Base-by-base conservation (phyloP, 2,888 invertebrate genomes). In the Gymnosoma rotundatum region DNA sequence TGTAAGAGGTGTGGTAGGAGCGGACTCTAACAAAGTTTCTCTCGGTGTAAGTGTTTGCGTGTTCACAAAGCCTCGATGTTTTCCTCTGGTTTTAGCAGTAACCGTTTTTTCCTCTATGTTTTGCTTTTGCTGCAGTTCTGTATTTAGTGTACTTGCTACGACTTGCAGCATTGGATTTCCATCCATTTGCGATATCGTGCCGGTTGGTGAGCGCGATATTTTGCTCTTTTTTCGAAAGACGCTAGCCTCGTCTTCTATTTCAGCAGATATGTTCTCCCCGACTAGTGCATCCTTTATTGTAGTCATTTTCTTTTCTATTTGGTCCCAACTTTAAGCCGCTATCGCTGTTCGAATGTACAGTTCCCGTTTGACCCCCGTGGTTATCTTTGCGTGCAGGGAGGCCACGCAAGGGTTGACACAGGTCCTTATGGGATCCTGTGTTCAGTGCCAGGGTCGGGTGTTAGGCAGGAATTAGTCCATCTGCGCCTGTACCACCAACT, bases 161-260 rank as follows among this genome's bases (percentile, higher is more conserved):
- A 8, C 6, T 10, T 20, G 0, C n/a, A 18, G n/a, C 20, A 7
- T 52, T 0, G 20, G 12, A n/a, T n/a, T 50, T 0, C n/a, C 56
- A 21, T 12, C 14, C 21, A n/a, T 32, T 32, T 32, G 58, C 7
- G 5, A 14, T 20, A 8, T 20, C 58, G 32, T 25, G 32, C 20
- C 58, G 2, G 16, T n/a, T 58, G 58, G 25, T 25, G 32, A 32
- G 58, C 12, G 32, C 21, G 16, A 58, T 25, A 52, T 52, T 52
- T 20, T 52, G 8, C 52, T 20, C 10, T 20, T 6, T 52, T 52
- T 52, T 20, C 52, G 52, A 20, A 52, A 50, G 50, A 50, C 50
- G 50, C 50, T 50, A 50, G 50, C n/a, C 50, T 50, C 50, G 50
- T 50, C 50, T 50, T 50, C 50, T 18, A 50, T 50, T n/a, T 50